phyloP scores from a whole-genome alignment of 1,140 invertebrate genomes.

The Aradophagus sp. region DNA sequence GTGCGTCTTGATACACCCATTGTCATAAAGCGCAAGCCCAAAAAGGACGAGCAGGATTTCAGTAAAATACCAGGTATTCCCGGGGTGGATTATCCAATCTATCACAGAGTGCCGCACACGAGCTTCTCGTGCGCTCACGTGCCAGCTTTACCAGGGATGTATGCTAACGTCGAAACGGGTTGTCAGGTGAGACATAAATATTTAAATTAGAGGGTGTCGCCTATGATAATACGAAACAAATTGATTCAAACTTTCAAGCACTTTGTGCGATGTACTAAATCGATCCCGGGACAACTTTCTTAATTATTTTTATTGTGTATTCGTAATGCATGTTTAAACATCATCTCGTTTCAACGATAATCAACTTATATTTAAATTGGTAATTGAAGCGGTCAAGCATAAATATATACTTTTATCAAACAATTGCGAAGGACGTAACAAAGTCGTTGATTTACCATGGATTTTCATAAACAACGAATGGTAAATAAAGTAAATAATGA shows the following conservation, averaged over 20 bases:
- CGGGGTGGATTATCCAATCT: slow-evolving; percentile 86
- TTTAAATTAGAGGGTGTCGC: slow-evolving; percentile 8
- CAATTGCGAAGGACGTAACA: slow-evolving; percentile 13
- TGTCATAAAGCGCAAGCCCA: slow-evolving; percentile 49
- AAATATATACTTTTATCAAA: neutral
- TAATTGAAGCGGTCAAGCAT: neutral
- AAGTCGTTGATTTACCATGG: slow-evolving; percentile 11
- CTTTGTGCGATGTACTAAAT: too few relatives aligned
- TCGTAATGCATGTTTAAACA: too few relatives aligned
- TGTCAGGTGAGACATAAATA: slow-evolving; percentile 80
- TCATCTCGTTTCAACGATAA: too few relatives aligned
- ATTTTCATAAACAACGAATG: slow-evolving; percentile 10
- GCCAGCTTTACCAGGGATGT: slow-evolving; percentile 87
- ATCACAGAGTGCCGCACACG: slow-evolving; percentile 84
- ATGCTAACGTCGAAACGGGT: slow-evolving; percentile 89
- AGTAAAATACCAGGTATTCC: slow-evolving; percentile 85
- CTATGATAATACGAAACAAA: neutral
- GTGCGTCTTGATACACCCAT: slow-evolving; percentile 51
- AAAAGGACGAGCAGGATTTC: slow-evolving; percentile 83
- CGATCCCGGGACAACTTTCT: too few relatives aligned
- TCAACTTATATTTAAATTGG: too few relatives aligned
- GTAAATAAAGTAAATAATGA: slow-evolving; percentile 21
- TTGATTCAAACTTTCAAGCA: too few relatives aligned
- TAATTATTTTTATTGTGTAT: too few relatives aligned
- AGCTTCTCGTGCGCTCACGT: slow-evolving; percentile 85